Conservation (phyloP, 2,113 vertebrate genomes). For the Brachionichthys hirsutus region DNA sequence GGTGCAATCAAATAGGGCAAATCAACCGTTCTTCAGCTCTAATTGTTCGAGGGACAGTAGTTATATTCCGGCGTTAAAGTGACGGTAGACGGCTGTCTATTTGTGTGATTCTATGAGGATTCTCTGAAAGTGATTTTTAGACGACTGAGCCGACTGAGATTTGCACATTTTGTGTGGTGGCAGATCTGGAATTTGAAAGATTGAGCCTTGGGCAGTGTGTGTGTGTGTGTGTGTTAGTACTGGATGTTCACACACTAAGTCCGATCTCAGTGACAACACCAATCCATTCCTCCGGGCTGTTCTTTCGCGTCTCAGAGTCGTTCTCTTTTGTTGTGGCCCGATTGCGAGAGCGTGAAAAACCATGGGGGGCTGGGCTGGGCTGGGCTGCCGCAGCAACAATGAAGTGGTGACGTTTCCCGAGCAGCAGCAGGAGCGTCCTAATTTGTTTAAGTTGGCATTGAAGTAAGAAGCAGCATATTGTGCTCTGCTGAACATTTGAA, state of each 20-base stretch:
- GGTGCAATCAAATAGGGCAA: too few species aligned
- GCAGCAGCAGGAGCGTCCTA: slow-evolving; percentile 25
- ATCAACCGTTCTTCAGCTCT: too few species aligned
- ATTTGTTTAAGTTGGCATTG: slow-evolving; percentile 39
- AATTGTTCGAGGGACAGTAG: too few species aligned
- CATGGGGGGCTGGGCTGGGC: background rate
- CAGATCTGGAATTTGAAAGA: slow-evolving; percentile 23
- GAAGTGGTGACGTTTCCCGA: slow-evolving; percentile 10
- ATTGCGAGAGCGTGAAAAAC: slow-evolving; percentile 3
- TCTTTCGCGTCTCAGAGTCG: background rate
- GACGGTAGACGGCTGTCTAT: too few species aligned
- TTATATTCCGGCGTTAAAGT: too few species aligned
- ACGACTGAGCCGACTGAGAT: background rate
- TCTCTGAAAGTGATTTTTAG: slow-evolving; percentile 1
- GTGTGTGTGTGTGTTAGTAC: slow-evolving; percentile 19
- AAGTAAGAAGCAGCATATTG: slow-evolving; percentile 42
- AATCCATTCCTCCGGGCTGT: slow-evolving; percentile 2
- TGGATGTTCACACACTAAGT: slow-evolving; percentile 5
- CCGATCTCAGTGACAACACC: slow-evolving; percentile 15
- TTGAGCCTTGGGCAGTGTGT: slow-evolving; percentile 13
- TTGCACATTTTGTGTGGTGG: slow-evolving; percentile 3
- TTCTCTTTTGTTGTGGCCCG: background rate
- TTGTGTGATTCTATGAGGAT: too few species aligned
- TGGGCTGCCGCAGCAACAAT: background rate
- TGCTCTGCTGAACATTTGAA: slow-evolving; percentile 42